Conservation (phyloP, 2,888 invertebrate genomes). For the Nymphalis polychloros region DNA sequence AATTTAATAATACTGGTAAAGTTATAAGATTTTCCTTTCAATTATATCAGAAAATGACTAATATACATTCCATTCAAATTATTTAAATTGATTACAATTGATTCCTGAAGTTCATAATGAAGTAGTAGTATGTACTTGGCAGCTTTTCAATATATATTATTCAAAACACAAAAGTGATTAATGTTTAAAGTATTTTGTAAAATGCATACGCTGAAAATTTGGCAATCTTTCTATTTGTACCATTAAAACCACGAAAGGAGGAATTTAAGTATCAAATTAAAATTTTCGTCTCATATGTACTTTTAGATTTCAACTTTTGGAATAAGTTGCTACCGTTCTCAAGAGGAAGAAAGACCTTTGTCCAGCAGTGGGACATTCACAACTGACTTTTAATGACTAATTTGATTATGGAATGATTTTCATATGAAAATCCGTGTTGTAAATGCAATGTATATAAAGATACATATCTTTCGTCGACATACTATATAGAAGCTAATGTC, state of each 20-base stretch:
- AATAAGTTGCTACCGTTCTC: too few relatives aligned
- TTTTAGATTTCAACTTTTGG: too few relatives aligned
- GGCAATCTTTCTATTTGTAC: background rate
- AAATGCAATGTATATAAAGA: background rate
- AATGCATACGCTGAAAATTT: constrained; percentile 6
- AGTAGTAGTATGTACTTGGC: constrained; percentile 13
- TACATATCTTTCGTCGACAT: background rate
- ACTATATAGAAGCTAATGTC: background rate
- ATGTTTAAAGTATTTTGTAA: constrained; percentile 7
- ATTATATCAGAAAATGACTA: too few relatives aligned
- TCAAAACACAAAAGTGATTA: constrained; percentile 7
- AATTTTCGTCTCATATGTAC: too few relatives aligned
- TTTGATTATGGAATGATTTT: too few relatives aligned
- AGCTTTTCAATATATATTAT: constrained; percentile 18
- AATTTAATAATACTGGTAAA: too few relatives aligned
- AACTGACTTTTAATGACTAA: too few relatives aligned
- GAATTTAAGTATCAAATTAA: too few relatives aligned
- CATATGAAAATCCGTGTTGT: too few relatives aligned
- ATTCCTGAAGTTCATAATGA: constrained; percentile 15
- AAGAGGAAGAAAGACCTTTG: too few relatives aligned
- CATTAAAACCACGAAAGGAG: background rate
- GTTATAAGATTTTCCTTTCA: too few relatives aligned
- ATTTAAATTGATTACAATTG: constrained; percentile 1
- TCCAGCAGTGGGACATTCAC: too few relatives aligned
- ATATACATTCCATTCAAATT: background rate